Evolutionary conservation across 2,888 invertebrate species (phyloP).

Genomic region (Ochropacha duplaris): DNA sequence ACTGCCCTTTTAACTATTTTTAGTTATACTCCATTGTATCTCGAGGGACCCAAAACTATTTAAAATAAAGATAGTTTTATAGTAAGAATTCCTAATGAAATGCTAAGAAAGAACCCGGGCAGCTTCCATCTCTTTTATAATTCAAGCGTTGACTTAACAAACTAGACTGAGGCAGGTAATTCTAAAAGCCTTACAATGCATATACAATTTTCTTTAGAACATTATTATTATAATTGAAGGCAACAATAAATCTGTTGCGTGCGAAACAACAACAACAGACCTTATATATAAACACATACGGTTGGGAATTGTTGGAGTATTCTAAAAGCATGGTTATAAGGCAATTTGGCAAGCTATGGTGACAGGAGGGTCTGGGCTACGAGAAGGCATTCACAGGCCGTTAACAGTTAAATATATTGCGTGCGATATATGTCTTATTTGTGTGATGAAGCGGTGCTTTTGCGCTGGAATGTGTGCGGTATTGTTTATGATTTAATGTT

Average conservation of each 20-base stretch:
- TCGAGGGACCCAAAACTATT: background rate
- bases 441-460: constrained; percentile 45
- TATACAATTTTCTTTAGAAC: too few species aligned
- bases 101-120: background rate
- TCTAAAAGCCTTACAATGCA: too few species aligned
- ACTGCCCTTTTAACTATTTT: too few species aligned
- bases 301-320: background rate
- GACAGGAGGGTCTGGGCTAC: constrained; percentile 45
- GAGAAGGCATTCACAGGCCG: constrained; percentile 44
- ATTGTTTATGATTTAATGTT: constrained; percentile 40
- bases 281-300: background rate
- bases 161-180: background rate
- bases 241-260: background rate
- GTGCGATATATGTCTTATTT: constrained; percentile 47
- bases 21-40: too few species aligned
- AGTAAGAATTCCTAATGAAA: background rate
- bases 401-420: constrained; percentile 41
- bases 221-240: background rate
- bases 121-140: background rate
- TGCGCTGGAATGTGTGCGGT: constrained; percentile 32
- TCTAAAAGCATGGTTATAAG: constrained; percentile 12
- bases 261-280: constrained; percentile 1
- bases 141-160: background rate
- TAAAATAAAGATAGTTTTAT: background rate
- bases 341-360: constrained; percentile 54